These are phyloP conservation scores for Acipenser transmontanus DNA, from an alignment of 2,797 vertebrate species.

Conservation along the genomic window DNA sequence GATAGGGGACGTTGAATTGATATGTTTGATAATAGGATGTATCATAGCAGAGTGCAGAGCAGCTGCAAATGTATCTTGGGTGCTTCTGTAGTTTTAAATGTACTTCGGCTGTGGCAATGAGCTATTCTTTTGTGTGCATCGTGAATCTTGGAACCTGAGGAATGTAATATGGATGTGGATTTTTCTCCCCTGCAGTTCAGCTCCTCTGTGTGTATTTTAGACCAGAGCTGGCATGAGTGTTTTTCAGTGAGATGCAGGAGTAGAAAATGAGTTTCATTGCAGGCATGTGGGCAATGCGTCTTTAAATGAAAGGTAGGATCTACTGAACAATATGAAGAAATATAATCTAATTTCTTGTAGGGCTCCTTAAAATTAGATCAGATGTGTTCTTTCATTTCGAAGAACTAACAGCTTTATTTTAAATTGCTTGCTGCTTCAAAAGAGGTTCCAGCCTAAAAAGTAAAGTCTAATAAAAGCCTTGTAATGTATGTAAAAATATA, in stretches of 20 bases:
- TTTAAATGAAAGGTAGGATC: conserved; percentile 3
- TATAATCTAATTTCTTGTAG: conserved; percentile 8
- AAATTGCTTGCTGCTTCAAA: conserved; percentile 4
- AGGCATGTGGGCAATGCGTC: neutral
- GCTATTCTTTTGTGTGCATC: no score
- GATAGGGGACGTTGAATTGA: no score
- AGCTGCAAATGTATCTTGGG: no score
- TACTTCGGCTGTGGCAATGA: no score
- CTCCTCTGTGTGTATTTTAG: neutral
- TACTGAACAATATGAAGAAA: neutral
- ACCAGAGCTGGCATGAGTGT: neutral
- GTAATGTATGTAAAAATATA: conserved; percentile 2
- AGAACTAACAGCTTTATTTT: conserved; percentile 9
- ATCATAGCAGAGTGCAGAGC: no score
- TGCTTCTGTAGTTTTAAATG: no score
- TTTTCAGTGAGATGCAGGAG: neutral
- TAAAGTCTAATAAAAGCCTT: conserved; percentile 5
- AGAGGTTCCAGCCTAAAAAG: conserved; percentile 1
- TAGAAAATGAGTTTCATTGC: neutral
- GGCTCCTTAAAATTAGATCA: neutral
- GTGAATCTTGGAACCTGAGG: no score
- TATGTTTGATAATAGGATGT: no score
- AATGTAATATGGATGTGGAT: neutral
- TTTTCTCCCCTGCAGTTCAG: no score
- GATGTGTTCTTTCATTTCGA: conserved; percentile 12